Evolutionary conservation across 35 echinoderm and acorn worm species (phyloP).

Genomic region (Apostichopus japonicus): DNA sequence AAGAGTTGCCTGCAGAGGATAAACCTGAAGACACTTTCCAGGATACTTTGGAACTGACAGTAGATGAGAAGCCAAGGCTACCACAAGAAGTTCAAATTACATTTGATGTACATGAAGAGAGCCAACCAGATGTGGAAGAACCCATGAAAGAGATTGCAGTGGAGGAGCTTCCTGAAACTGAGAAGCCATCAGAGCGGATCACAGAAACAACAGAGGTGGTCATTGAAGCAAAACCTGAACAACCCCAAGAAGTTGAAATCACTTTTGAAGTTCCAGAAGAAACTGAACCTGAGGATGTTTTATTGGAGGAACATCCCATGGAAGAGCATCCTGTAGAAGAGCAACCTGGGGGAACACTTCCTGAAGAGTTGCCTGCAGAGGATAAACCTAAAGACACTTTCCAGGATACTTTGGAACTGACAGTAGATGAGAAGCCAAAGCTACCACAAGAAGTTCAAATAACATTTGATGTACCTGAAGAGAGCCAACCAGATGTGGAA

Average conservation of each 20-base stretch:
- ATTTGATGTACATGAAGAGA: slow-evolving; percentile 39
- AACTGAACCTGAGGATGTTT: slow-evolving; percentile 22
- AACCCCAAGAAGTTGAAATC: slow-evolving; percentile 5
- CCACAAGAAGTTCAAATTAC: slow-evolving; percentile 48
- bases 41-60: slow-evolving; percentile 19
- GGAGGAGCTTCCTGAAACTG: slow-evolving; percentile 13
- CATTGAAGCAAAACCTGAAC: background rate
- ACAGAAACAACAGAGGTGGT: background rate
- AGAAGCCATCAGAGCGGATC: background rate
- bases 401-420: background rate
- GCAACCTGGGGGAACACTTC: background rate
- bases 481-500: background rate
- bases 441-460: background rate
- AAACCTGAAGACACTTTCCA: slow-evolving; percentile 17
- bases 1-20: slow-evolving; percentile 20
- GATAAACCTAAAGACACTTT: too few relatives aligned
- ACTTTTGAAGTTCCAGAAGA: slow-evolving; percentile 38
- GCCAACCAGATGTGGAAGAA: slow-evolving; percentile 35
- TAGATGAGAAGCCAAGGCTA: slow-evolving; percentile 29
- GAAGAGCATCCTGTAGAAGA: slow-evolving; percentile 29
- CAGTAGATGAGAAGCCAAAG: background rate
- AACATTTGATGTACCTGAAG: slow-evolving; percentile 37
- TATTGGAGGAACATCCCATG: slow-evolving; percentile 28
- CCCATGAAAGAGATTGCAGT: slow-evolving; percentile 37
- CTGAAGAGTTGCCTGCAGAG: background rate